These are phyloP conservation scores for Sebastes steindachneri DNA, from an alignment of 2,797 vertebrate species.

Conservation along the genomic window DNA sequence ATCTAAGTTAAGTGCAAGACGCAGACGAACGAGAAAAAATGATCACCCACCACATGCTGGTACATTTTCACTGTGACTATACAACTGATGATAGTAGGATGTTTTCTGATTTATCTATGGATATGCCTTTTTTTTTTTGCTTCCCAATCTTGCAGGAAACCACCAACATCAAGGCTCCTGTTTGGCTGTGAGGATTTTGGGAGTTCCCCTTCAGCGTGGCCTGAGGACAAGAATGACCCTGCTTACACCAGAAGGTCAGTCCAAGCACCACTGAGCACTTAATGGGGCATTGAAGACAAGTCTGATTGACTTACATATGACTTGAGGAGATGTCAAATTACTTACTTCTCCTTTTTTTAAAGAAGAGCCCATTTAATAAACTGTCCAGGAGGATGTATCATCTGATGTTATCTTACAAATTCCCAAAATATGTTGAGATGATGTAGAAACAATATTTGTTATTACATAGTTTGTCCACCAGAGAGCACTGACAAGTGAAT, in stretches of 20 bases:
- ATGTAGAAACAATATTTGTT: background rate
- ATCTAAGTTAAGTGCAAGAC: background rate
- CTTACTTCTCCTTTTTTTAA: background rate
- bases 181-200: background rate
- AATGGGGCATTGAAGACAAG: background rate
- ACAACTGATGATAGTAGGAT: background rate
- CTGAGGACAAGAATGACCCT: background rate
- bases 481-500: background rate
- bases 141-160: background rate
- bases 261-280: background rate
- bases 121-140: background rate
- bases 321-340: background rate
- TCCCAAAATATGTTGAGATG: background rate
- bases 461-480: background rate
- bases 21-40: background rate
- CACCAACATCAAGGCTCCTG: background rate
- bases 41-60: background rate
- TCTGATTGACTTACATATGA: too few relatives aligned
- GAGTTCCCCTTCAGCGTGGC: background rate
- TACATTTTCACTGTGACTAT: background rate
- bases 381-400: background rate
- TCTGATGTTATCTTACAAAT: background rate
- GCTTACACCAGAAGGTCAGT: slow-evolving; percentile 3
- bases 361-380: background rate
- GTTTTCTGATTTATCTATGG: background rate